These are phyloP conservation scores for Ophraella communa DNA, from an alignment of 2,888 invertebrate genomes.

Conservation along the genomic window DNA sequence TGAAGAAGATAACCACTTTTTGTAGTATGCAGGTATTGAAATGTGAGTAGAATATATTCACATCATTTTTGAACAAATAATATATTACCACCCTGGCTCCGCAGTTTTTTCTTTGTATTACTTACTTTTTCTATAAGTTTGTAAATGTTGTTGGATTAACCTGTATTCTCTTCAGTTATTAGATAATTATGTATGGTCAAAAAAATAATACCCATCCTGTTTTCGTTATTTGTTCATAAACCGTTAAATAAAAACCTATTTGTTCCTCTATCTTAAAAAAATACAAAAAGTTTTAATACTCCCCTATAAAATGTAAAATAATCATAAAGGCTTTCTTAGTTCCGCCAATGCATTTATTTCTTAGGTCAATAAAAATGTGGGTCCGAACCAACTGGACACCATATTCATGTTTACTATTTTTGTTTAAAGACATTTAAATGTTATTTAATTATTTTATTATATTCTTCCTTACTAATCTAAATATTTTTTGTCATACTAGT, in stretches of 20 bases:
- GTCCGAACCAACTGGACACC: constrained; percentile 1
- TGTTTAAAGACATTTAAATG: too few relatives aligned
- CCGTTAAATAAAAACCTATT: constrained; percentile 13
- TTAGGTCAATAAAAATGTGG: constrained; percentile 27
- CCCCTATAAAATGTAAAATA: constrained; percentile 16
- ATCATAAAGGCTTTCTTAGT: constrained; percentile 26
- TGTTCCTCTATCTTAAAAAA: neutral
- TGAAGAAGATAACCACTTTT: constrained; percentile 24
- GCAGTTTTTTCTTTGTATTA: too few relatives aligned
- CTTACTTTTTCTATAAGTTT: too few relatives aligned
- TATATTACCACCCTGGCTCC: too few relatives aligned
- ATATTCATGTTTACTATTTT: too few relatives aligned
- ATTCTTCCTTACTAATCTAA: too few relatives aligned
- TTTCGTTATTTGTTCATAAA: constrained; percentile 3
- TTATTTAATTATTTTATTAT: too few relatives aligned
- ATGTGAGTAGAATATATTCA: constrained; percentile 4
- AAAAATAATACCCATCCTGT: constrained; percentile 3
- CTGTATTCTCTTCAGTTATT: neutral
- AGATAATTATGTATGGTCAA: neutral
- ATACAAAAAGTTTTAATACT: constrained; percentile 1
- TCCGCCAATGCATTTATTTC: constrained; percentile 33
- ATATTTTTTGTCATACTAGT: too few relatives aligned
- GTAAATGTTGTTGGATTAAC: too few relatives aligned
- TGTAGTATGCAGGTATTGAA: constrained; percentile 4
- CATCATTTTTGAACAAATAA: neutral